These are phyloP conservation scores for Takifugu flavidus DNA, from an alignment of 2,113 vertebrate species.

Conservation along the genomic window DNA sequence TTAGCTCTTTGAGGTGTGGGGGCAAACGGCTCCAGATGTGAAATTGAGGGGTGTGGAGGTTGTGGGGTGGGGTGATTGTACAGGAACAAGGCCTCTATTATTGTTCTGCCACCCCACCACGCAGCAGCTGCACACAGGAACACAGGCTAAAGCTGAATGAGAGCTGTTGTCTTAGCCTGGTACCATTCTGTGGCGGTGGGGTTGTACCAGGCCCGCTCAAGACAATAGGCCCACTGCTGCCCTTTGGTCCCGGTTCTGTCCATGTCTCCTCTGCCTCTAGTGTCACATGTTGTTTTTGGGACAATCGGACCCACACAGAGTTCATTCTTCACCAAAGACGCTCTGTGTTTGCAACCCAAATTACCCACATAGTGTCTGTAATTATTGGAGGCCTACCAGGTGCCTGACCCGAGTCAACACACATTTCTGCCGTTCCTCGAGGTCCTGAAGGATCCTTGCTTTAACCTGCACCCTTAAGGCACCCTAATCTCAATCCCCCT, in stretches of 20 bases:
- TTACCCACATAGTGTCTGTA: conserved; percentile 37
- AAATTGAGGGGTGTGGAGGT: conserved; percentile 48
- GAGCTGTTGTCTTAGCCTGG: conserved; percentile 69
- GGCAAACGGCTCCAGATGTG: conserved; percentile 69
- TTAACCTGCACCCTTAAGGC: neutral
- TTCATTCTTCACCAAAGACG: conserved; percentile 27
- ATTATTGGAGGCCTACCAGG: conserved; percentile 19
- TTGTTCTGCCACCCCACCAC: conserved; percentile 48
- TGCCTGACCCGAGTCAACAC: conserved; percentile 5
- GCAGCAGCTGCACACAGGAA: conserved; percentile 63
- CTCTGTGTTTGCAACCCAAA: conserved; percentile 36
- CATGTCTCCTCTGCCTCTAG: conserved; percentile 41
- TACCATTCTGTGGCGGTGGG: conserved; percentile 56
- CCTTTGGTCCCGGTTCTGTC: conserved; percentile 44
- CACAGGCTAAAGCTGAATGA: conserved; percentile 62
- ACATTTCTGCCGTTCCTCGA: conserved; percentile 6
- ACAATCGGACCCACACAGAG: conserved; percentile 37
- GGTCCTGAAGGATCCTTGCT: neutral
- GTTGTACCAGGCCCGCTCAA: conserved; percentile 56
- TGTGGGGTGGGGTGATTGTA: conserved; percentile 34
- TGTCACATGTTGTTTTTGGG: conserved; percentile 56
- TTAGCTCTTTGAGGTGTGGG: conserved; percentile 59
- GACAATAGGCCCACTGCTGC: conserved; percentile 66
- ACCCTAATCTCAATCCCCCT: neutral
- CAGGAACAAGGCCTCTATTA: conserved; percentile 71